Base-by-base conservation (phyloP, 2,113 vertebrate genomes). In the Sardina pilchardus region DNA sequence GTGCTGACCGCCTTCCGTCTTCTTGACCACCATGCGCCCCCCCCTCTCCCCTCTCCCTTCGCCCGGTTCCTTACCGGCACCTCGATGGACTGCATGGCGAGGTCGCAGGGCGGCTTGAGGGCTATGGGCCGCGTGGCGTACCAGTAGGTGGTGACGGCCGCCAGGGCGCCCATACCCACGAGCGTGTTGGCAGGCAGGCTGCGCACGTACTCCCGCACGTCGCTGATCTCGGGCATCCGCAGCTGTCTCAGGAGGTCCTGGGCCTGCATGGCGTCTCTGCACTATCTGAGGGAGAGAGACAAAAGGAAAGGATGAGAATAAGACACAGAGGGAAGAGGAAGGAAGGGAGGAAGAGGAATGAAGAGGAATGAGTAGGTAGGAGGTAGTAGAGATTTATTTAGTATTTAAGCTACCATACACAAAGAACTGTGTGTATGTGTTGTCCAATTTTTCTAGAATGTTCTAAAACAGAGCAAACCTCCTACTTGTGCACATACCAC, bases 61-160 rank as follows among this genome's bases (percentile, higher is more conserved):
- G 4, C 8, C n/a, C 9, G 39, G 30, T 5, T 56, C 89, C 96
- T 92, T 90, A 99, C 97, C 92, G 95, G 90, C 12, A 98, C 86
- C 93, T 98, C 97, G 91, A 97, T 89, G 0, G 98, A 99, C 90
- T 99, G 98, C 95, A 96, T 93, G 47, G 92, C 86, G 82, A 99
- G 94, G 90, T 99, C 97, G 45, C 97, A 99, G 26, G 97, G 96
- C 0, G 97, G 97, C 83, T 96, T 97, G 85, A 99, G 93, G 53
- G 98, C 96, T 88, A 94, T 97, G 0, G 98, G 97, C 80, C 97
- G 94, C 0, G 97, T 97, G 82, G 97, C 96, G 1, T 97, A 97
- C 98, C 98, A 99, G 93, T 99, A 99, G 8, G 97, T 98, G 0
- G 97, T 98, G 86, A 99, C 92, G 0, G 97, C 98, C 0, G 98